Base-by-base conservation (phyloP, 2,113 vertebrate genomes). In the Xiphorhynchus elegans region DNA sequence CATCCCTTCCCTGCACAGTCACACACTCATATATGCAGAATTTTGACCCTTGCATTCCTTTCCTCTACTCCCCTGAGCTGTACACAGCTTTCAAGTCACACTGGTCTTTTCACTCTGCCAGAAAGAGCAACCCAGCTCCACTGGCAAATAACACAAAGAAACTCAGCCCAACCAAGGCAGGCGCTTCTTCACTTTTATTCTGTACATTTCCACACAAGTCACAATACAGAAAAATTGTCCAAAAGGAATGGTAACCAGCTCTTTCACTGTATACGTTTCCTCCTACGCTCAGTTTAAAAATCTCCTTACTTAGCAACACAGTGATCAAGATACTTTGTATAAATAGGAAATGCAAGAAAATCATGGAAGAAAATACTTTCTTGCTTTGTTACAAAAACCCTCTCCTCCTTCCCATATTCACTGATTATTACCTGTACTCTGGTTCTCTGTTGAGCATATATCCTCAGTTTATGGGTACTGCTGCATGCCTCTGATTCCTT, bases 151-250 rank as follows among this genome's bases (percentile, higher is more conserved):
- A 97, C 31, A 95, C 55, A 92, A 96, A 84, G 42, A 96, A 95
- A 93, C 84, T 84, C 83, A 86, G 87, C 89, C 91, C 60, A 90
- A 90, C 90, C 86, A 72, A 93, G 50, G 62, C 86, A 60, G 96
- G 64, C 59, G 19, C 93, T 96, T 97, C 89, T 97, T 98, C 94
- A 67, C 70, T 97, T 98, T 98, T 98, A 97, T 98, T 98, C 97
- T 98, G 94, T 97, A 98, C 93, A 97, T 97, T 96, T 98, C 95
- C 97, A 98, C 88, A 96, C 93, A 95, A 97, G 89, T 95, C 96
- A 98, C 98, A 97, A 98, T 97, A 98, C 98, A 98, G 95, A 84
- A 93, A 96, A 97, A 93, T 95, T 95, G 93, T 96, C 91, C 97
- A 96, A 97, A 97, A 95, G 80, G 93, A 98, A 88, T 56, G 87